These are phyloP conservation scores for Darevskia mixta DNA, from an alignment of 2,797 vertebrate genomes.

Conservation along the genomic window DNA sequence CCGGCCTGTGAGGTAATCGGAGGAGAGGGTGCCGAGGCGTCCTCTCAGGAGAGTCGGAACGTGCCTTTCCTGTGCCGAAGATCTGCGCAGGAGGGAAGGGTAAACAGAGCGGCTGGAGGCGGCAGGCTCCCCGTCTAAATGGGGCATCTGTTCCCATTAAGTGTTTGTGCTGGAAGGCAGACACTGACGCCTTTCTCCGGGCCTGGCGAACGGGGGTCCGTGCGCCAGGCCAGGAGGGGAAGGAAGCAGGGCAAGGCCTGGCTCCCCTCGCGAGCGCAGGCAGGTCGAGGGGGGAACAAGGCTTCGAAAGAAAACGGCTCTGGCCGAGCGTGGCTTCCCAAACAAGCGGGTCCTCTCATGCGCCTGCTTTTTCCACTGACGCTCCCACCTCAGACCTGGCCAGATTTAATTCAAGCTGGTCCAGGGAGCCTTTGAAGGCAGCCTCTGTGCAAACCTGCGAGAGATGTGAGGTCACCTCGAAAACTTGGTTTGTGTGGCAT, in stretches of 20 bases:
- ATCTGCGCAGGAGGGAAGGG: background rate
- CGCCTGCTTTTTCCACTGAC: fast-evolving
- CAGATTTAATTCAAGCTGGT: no score
- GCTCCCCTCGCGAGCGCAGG: background rate
- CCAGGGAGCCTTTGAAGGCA: background rate
- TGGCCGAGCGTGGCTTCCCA: fast-evolving
- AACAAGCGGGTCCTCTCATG: fast-evolving
- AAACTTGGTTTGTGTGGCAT: background rate
- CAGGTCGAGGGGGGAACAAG: background rate
- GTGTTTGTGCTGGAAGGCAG: constrained; percentile 1
- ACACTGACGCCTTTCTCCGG: constrained; percentile 4
- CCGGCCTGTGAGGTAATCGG: background rate
- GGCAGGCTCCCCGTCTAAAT: background rate
- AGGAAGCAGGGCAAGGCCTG: background rate
- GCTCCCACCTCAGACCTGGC: background rate
- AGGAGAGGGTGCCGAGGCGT: background rate
- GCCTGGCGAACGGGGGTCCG: background rate
- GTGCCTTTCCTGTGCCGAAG: constrained; percentile 1
- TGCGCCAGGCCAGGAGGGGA: background rate
- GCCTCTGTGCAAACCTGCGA: background rate
- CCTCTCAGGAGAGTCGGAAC: background rate
- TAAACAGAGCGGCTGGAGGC: background rate
- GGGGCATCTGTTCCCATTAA: background rate
- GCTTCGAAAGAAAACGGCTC: background rate
- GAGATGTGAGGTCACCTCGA: background rate